These are phyloP conservation scores for Lamellibrachia luymesi DNA, from an alignment of 1,140 invertebrate species.

Conservation along the genomic window DNA sequence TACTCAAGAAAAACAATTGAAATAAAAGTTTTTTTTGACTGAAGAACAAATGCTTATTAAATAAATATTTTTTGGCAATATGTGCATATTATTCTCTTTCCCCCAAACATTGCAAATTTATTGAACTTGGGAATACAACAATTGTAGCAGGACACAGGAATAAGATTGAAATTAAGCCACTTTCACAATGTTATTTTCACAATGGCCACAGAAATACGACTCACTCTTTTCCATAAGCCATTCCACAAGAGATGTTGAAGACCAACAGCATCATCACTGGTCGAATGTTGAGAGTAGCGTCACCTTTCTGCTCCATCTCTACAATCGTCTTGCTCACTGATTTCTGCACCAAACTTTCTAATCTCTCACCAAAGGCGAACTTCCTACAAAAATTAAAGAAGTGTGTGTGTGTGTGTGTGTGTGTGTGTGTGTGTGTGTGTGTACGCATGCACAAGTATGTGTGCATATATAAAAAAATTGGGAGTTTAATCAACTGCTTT, in stretches of 20 bases:
- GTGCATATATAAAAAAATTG: too few species aligned
- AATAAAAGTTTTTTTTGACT: background rate
- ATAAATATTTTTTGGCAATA: background rate
- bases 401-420: too few species aligned
- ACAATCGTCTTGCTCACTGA: background rate
- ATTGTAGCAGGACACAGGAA: background rate
- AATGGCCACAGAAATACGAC: background rate
- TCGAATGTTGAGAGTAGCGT: background rate
- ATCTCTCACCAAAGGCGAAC: background rate
- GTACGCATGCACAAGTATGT: too few species aligned
- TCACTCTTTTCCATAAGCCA: background rate
- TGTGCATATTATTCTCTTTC: background rate
- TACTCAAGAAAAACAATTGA: background rate
- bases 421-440: too few species aligned
- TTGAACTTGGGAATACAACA: background rate
- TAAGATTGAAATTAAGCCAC: background rate
- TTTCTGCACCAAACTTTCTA: background rate
- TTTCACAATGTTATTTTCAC: background rate
- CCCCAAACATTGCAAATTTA: background rate
- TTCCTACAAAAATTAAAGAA: background rate
- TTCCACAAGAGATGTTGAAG: background rate
- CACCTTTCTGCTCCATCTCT: background rate
- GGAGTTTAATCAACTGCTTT: too few species aligned
- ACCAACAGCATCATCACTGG: background rate
- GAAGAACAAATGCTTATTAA: background rate